phyloP scores from a whole-genome alignment of 2,797 vertebrate species.

The Scleropages formosus region DNA sequence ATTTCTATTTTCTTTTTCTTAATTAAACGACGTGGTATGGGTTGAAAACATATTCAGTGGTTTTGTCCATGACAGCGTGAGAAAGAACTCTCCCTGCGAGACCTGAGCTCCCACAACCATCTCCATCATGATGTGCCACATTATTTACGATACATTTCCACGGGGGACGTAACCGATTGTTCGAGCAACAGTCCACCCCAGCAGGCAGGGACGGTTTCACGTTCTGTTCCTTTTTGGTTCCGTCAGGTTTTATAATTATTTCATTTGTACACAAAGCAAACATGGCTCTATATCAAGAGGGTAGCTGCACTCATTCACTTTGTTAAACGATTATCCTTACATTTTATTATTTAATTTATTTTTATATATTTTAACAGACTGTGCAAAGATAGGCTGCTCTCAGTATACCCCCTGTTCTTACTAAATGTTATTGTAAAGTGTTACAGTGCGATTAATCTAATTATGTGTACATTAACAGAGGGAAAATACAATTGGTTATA shows the following conservation, averaged over 20 bases:
- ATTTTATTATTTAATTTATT: slow-evolving; percentile 53
- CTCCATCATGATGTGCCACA: slow-evolving; percentile 42
- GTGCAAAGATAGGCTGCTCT: slow-evolving; percentile 72
- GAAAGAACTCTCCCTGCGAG: slow-evolving; percentile 44
- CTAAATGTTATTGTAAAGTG: slow-evolving; percentile 83
- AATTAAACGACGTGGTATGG: slow-evolving; percentile 30
- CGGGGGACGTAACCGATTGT: slow-evolving; percentile 51
- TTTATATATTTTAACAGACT: slow-evolving; percentile 60
- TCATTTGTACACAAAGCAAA: slow-evolving; percentile 63
- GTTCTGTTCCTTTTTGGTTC: slow-evolving; percentile 50
- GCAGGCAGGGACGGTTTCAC: slow-evolving; percentile 27
- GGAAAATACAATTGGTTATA: slow-evolving; percentile 85
- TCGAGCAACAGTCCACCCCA: slow-evolving; percentile 46
- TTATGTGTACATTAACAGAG: slow-evolving; percentile 80
- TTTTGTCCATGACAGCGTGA: slow-evolving; percentile 17
- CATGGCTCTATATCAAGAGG: slow-evolving; percentile 39
- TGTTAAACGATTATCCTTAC: slow-evolving; percentile 64
- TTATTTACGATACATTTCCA: slow-evolving; percentile 45
- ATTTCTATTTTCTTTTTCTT: slow-evolving; percentile 53
- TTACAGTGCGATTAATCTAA: slow-evolving; percentile 81
- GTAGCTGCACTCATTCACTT: slow-evolving; percentile 65
- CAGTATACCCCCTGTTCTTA: slow-evolving; percentile 76
- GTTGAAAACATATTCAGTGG: slow-evolving; percentile 26
- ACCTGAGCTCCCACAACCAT: slow-evolving; percentile 50
- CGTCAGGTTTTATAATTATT: slow-evolving; percentile 56